These are phyloP conservation scores for Dendrocopos noguchii DNA, from an alignment of 2,113 vertebrate genomes.

Conservation along the genomic window DNA sequence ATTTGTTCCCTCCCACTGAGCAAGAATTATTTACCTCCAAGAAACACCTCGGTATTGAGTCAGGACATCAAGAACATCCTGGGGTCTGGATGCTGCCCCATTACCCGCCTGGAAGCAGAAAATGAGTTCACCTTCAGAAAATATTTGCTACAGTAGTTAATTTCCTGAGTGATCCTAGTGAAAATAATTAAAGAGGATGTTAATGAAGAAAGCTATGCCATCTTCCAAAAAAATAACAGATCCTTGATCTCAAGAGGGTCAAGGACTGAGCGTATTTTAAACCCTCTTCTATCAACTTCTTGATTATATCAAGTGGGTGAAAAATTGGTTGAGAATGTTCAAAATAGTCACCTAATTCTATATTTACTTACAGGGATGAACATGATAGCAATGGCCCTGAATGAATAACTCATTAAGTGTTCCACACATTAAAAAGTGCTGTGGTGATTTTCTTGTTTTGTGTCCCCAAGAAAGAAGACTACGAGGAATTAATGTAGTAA, in stretches of 20 bases:
- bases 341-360: not conserved
- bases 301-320: not conserved
- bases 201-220: not conserved
- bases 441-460: not conserved
- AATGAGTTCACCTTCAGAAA: not conserved
- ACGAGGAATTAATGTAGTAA: not conserved
- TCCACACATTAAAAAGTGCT: not conserved
- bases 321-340: not conserved
- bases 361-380: conserved; percentile 11
- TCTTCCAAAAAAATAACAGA: not conserved
- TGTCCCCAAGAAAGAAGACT: not conserved
- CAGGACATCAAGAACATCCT: conserved; percentile 54
- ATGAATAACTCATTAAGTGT: not conserved
- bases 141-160: not conserved
- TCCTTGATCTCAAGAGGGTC: not conserved
- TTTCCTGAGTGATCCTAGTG: not conserved
- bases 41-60: conserved; percentile 81
- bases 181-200: not conserved
- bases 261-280: not conserved
- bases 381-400: not conserved
- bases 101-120: conserved; percentile 74
- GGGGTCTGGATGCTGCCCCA: conserved; percentile 69
- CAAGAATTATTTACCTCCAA: conserved; percentile 75
- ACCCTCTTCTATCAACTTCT: not conserved
- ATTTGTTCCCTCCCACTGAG: not conserved